Evolutionary conservation across 2,797 vertebrate species (phyloP).

Genomic region (Balearica regulorum): DNA sequence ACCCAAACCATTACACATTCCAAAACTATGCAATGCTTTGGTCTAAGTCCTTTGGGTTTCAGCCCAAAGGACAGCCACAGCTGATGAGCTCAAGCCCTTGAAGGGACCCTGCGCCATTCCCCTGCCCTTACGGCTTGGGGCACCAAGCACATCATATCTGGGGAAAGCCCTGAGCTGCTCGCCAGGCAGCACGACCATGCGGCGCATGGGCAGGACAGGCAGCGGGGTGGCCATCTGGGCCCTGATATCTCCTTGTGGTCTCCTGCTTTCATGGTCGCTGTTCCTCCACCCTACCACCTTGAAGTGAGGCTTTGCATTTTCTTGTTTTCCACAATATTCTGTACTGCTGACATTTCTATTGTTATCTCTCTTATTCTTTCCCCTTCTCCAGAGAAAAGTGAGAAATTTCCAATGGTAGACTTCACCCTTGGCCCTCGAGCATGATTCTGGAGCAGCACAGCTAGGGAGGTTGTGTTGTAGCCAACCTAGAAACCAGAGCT

Average conservation of each 20-base stretch:
- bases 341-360: neutral
- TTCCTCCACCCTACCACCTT: neutral
- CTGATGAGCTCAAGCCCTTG: neutral
- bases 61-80: neutral
- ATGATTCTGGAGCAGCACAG: neutral
- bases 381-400: neutral
- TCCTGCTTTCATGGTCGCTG: neutral
- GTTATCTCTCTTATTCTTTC: neutral
- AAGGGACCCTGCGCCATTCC: too few relatives aligned
- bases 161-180: neutral
- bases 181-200: fast-evolving
- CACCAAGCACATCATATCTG: fast-evolving
- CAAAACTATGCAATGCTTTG: fast-evolving
- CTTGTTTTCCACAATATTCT: neutral
- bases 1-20: neutral
- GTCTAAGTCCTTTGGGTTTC: neutral
- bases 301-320: neutral
- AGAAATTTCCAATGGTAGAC: neutral
- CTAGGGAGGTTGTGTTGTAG: neutral
- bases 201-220: neutral
- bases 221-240: neutral
- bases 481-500: neutral
- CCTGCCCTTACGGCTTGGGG: fast-evolving
- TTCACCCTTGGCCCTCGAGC: neutral
- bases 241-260: neutral